These are phyloP conservation scores for Aphis craccivora DNA, from an alignment of 1,140 invertebrate genomes.

Conservation along the genomic window DNA sequence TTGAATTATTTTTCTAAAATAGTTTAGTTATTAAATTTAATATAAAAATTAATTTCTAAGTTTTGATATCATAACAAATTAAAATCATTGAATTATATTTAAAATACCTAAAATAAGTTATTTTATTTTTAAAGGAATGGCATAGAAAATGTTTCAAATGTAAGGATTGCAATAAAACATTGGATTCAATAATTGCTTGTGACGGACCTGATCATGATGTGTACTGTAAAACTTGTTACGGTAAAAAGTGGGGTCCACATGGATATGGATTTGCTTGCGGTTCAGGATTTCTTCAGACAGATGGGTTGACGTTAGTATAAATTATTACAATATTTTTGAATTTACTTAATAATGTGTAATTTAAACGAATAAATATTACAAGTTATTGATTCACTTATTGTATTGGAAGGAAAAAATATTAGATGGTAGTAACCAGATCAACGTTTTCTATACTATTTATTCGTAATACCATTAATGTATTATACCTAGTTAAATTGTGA, in stretches of 20 bases:
- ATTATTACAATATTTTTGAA: background rate
- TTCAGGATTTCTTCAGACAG: constrained; percentile 90
- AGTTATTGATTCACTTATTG: too few species aligned
- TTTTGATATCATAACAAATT: background rate
- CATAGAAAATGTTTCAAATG: constrained; percentile 99
- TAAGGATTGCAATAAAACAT: constrained; percentile 86
- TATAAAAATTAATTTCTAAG: background rate
- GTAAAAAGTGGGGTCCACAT: constrained; percentile 92
- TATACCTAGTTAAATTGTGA: background rate
- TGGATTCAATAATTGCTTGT: constrained; percentile 93
- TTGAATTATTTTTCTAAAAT: background rate
- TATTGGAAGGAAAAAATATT: background rate
- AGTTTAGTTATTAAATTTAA: background rate
- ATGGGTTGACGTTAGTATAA: constrained; percentile 79
- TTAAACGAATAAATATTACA: background rate
- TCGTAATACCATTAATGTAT: background rate
- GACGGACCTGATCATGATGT: constrained; percentile 89
- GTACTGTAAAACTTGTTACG: constrained; percentile 93
- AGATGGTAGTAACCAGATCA: background rate
- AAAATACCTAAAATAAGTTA: background rate
- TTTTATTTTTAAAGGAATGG: constrained; percentile 76
- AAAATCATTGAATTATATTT: background rate
- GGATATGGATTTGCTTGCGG: constrained; percentile 95
- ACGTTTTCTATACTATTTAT: background rate
- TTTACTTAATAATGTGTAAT: background rate